Percentiles rank a stretch among this genome's conserved stretches.
Evolutionary conservation across 92 coral and sea anemone species (phyloP).

Genomic region (Meandrina meandrites): DNA sequence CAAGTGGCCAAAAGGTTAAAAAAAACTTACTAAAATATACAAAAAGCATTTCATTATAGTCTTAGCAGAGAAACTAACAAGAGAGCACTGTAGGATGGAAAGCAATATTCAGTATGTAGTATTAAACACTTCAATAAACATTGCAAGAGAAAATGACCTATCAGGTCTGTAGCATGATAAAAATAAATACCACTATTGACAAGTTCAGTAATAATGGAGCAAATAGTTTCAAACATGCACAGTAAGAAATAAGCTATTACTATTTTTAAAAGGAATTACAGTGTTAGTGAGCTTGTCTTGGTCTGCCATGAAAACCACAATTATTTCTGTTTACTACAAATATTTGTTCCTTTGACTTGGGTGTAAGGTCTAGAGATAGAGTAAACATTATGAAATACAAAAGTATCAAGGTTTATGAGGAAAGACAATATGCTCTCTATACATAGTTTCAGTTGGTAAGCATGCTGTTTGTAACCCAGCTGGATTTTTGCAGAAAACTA

Average conservation of each 20-base stretch:
- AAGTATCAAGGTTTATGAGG: neutral
- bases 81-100: neutral
- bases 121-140: neutral
- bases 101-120: neutral
- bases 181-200: conserved; percentile 8
- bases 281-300: neutral
- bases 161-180: conserved; percentile 1
- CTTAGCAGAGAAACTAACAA: neutral
- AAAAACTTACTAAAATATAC: neutral
- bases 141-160: conserved; percentile 17
- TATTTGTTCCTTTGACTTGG: conserved; percentile 43
- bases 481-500: conserved; percentile 24
- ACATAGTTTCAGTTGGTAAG: conserved; percentile 17
- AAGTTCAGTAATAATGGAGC: conserved; percentile 6
- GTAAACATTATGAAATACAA: conserved; percentile 33
- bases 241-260: neutral
- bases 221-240: conserved; percentile 13
- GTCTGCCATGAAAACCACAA: conserved; percentile 25
- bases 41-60: neutral
- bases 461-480: conserved; percentile 15
- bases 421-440: conserved; percentile 27
- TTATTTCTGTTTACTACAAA: conserved; percentile 24
- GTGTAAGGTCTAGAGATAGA: conserved; percentile 9
- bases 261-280: neutral
- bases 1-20: neutral